These are phyloP conservation scores for Drosophila tanythrix DNA, from an alignment of 2,888 invertebrate species.

Conservation along the genomic window DNA sequence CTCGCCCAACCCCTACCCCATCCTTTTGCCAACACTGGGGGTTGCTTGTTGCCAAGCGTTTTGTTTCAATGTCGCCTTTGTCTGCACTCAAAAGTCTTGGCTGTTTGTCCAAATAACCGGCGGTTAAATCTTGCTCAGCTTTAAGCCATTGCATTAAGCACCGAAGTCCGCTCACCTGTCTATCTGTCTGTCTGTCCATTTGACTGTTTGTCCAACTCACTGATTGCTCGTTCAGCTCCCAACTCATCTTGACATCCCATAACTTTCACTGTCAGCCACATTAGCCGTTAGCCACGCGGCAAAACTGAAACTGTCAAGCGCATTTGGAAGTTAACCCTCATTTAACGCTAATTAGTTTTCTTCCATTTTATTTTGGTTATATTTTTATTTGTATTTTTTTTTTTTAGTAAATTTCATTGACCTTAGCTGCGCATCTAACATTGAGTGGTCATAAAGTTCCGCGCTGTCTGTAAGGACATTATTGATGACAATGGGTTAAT, in stretches of 20 bases:
- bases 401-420: constrained; percentile 45
- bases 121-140: constrained; percentile 47
- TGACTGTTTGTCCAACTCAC: constrained; percentile 9
- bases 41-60: constrained; percentile 45
- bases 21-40: constrained; percentile 33
- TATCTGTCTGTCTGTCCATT: neutral
- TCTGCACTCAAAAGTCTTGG: constrained; percentile 49
- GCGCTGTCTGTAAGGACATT: neutral
- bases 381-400: neutral
- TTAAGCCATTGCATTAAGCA: constrained; percentile 39
- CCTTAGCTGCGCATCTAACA: constrained; percentile 6
- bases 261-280: constrained; percentile 47
- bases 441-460: constrained; percentile 14
- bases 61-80: constrained; percentile 63
- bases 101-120: constrained; percentile 53
- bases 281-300: constrained; percentile 29
- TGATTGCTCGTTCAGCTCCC: constrained; percentile 10
- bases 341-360: constrained; percentile 70
- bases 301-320: constrained; percentile 43
- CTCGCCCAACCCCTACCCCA: constrained; percentile 16
- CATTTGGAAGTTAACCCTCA: constrained; percentile 53
- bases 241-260: constrained; percentile 33
- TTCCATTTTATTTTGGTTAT: neutral
- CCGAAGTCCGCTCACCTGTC: constrained; percentile 21
- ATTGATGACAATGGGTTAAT: constrained; percentile 8